A percentile compares a stretch with the other conserved stretches of the same genome.
phyloP scores from a whole-genome alignment of 35 echinoderm and acorn worm species.

The Stichopus chloronotus region DNA sequence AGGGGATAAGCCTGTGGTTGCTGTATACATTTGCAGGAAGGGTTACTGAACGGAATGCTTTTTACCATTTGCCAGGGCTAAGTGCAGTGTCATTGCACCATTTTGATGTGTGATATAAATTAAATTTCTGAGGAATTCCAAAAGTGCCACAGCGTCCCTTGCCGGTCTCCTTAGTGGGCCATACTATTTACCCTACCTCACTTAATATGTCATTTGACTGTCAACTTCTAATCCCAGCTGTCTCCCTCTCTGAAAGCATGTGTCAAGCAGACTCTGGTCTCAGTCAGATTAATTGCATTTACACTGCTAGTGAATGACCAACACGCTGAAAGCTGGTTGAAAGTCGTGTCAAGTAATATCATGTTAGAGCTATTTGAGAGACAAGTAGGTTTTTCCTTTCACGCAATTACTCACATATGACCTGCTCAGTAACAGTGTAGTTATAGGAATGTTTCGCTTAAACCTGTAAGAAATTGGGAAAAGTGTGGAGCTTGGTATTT shows the following conservation, averaged over 20 bases:
- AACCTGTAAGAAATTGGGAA: too few species aligned
- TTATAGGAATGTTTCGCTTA: too few species aligned
- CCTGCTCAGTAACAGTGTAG: too few species aligned
- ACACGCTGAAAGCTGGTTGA: background rate
- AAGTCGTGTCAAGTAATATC: background rate
- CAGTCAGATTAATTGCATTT: background rate
- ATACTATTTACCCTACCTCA: background rate
- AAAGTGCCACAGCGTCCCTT: background rate
- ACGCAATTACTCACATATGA: too few species aligned
- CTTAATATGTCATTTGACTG: background rate
- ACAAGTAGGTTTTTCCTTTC: too few species aligned
- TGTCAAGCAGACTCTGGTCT: background rate
- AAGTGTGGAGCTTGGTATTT: too few species aligned
- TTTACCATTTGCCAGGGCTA: background rate
- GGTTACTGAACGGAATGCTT: background rate
- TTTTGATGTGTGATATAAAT: background rate
- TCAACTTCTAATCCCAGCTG: background rate
- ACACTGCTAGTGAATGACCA: background rate
- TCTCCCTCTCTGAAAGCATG: background rate
- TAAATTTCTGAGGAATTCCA: background rate
- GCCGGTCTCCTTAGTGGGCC: background rate
- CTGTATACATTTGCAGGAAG: background rate
- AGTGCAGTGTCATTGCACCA: background rate
- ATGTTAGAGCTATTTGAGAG: too few species aligned
- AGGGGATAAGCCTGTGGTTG: background rate